Conservation (phyloP, 2,797 vertebrate species). For the Spea hammondii region DNA sequence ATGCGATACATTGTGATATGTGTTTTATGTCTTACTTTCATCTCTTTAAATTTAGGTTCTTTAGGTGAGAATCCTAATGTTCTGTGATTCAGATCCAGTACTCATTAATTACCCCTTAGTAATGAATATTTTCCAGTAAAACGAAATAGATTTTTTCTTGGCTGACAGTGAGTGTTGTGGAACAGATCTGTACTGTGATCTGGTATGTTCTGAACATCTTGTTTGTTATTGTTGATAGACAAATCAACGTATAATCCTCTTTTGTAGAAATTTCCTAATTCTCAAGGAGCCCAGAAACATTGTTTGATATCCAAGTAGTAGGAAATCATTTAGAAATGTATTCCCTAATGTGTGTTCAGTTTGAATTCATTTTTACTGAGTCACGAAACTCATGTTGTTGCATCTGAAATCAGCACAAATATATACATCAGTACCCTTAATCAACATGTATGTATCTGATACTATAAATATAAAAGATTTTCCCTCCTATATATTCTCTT, state of each 20-base stretch:
- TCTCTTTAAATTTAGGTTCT: no score
- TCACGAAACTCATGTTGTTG: slow-evolving; percentile 22
- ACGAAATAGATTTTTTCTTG: slow-evolving; percentile 12
- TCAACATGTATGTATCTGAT: no score
- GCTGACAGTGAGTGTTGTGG: slow-evolving; percentile 8
- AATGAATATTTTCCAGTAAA: slow-evolving; percentile 18
- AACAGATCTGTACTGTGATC: slow-evolving; percentile 25
- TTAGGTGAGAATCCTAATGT: neutral
- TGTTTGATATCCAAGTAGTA: slow-evolving; percentile 7
- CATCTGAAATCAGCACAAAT: neutral
- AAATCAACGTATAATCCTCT: slow-evolving; percentile 25
- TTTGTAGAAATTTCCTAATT: slow-evolving; percentile 17
- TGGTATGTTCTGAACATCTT: slow-evolving; percentile 41
- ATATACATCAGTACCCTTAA: neutral
- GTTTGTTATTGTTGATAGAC: slow-evolving; percentile 15
- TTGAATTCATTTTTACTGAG: slow-evolving; percentile 32
- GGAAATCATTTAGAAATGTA: slow-evolving; percentile 22
- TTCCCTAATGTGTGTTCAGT: slow-evolving; percentile 28
- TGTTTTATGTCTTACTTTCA: no score
- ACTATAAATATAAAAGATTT: no score
- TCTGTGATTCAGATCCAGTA: neutral
- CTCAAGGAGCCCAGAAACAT: slow-evolving; percentile 1
- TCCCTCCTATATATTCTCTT: no score
- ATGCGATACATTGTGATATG: no score
- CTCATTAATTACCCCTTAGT: neutral